Evolutionary conservation across 2,113 vertebrate genomes (phyloP).

Genomic region (Pica pica): DNA sequence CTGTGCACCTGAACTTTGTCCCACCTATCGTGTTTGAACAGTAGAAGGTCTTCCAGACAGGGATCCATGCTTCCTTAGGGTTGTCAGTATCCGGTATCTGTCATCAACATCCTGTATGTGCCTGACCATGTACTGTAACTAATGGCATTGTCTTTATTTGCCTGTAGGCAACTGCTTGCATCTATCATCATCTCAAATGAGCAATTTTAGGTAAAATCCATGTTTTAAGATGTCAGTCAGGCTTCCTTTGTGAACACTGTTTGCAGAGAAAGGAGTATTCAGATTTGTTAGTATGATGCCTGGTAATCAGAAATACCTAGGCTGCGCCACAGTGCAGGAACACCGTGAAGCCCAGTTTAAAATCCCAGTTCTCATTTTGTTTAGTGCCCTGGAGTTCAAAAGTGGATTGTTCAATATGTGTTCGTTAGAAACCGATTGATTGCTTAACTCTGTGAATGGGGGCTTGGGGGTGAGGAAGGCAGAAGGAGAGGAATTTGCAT

Average conservation of each 20-base stretch:
- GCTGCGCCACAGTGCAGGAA: neutral
- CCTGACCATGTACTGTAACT: neutral
- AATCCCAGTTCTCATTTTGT: neutral
- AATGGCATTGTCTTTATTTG: neutral
- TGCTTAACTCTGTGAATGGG: neutral
- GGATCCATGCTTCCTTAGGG: neutral
- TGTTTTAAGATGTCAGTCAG: neutral
- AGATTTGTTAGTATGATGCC: neutral
- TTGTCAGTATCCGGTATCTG: neutral
- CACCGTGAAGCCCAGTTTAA: neutral
- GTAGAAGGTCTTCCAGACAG: neutral
- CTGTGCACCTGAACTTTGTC: constrained; percentile 10
- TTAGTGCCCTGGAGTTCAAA: neutral
- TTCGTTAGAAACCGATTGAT: neutral
- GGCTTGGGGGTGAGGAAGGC: neutral
- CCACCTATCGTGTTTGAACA: neutral
- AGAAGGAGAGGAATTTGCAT: neutral
- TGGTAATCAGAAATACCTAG: neutral
- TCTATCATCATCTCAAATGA: neutral
- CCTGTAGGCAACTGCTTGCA: neutral
- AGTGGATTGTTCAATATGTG: neutral
- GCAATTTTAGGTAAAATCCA: neutral
- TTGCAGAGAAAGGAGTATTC: neutral
- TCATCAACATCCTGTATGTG: neutral
- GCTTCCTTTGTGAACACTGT: neutral